Conservation (phyloP, 2,113 vertebrate species). For the Tautogolabrus adspersus region DNA sequence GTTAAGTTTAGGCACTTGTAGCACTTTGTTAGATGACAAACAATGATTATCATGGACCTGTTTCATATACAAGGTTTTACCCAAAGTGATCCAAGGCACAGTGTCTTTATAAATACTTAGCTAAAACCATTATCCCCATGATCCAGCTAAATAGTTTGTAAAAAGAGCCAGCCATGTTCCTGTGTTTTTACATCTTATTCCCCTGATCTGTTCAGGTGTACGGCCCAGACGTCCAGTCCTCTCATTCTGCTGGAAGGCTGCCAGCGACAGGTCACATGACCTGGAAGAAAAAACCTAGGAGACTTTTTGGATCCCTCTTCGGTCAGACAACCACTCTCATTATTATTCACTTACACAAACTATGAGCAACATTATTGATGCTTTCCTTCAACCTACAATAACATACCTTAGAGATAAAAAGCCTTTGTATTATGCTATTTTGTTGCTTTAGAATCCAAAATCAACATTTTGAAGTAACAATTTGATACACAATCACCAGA, state of each 20-base stretch:
- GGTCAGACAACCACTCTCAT: slow-evolving; percentile 68
- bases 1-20: no score
- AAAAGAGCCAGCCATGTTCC: no score
- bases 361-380: slow-evolving; percentile 17
- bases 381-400: slow-evolving; percentile 15
- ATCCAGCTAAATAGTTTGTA: no score
- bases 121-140: no score
- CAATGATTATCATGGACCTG: no score
- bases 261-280: slow-evolving; percentile 85
- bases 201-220: slow-evolving; percentile 34
- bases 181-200: neutral
- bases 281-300: slow-evolving; percentile 84
- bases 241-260: slow-evolving; percentile 74
- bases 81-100: no score
- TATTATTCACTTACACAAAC: slow-evolving; percentile 3
- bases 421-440: neutral
- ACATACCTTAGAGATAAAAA: neutral
- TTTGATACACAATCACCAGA: neutral
- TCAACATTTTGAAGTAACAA: neutral
- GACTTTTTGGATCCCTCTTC: slow-evolving; percentile 80
- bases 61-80: no score
- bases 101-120: no score
- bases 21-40: no score
- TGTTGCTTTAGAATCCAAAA: no score
- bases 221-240: slow-evolving; percentile 43